A percentile compares a stretch with the other conserved stretches of the same genome.
Evolutionary conservation across 2,797 vertebrate species (phyloP).

Genomic region (Acipenser oxyrinchus): DNA sequence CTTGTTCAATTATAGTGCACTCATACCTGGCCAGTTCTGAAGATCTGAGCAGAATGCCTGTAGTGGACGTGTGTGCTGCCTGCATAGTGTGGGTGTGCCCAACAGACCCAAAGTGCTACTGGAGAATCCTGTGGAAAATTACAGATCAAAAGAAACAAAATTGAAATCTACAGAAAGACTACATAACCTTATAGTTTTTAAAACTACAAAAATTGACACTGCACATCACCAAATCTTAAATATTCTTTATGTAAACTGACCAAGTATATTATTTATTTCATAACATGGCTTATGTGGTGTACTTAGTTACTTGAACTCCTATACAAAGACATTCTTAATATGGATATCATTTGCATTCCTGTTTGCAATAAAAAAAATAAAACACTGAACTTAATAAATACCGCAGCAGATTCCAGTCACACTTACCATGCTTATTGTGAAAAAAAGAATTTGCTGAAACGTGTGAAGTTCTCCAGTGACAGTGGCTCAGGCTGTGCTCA

Average conservation of each 20-base stretch:
- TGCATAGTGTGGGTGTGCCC: conserved; percentile 59
- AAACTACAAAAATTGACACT: not conserved
- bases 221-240: not conserved
- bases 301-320: too few relatives aligned
- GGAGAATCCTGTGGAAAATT: conserved; percentile 64
- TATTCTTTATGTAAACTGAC: too few relatives aligned
- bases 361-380: not conserved
- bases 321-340: too few relatives aligned
- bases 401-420: not conserved
- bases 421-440: conserved; percentile 91
- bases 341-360: not conserved
- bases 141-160: conserved; percentile 11
- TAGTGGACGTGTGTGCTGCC: conserved; percentile 65
- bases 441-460: conserved; percentile 84
- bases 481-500: conserved; percentile 46
- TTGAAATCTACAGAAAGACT: not conserved
- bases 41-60: conserved; percentile 67
- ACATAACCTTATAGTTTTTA: too few relatives aligned
- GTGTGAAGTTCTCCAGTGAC: conserved; percentile 76
- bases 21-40: conserved; percentile 73
- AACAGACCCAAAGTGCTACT: conserved; percentile 52
- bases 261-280: too few relatives aligned
- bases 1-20: not conserved
- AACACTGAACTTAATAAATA: too few relatives aligned
- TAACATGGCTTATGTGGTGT: too few relatives aligned